Conservation (phyloP, 2,888 invertebrate species). For the Troides oblongomaculatus region DNA sequence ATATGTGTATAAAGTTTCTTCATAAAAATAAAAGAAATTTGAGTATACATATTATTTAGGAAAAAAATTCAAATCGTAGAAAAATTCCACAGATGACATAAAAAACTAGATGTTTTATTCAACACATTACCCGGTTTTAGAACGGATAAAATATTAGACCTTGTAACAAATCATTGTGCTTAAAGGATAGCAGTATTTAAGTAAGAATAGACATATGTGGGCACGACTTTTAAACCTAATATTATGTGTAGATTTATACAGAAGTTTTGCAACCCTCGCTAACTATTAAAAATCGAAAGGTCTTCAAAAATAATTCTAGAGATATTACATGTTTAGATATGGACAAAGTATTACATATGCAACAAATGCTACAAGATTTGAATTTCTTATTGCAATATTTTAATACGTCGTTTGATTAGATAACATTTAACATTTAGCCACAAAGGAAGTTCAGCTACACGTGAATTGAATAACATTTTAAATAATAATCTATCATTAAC, state of each 20-base stretch:
- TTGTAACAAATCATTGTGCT: slow-evolving; percentile 29
- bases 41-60: neutral
- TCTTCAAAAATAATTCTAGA: neutral
- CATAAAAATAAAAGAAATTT: slow-evolving; percentile 1
- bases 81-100: slow-evolving; percentile 4
- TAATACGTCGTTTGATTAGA: neutral
- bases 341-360: neutral
- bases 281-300: neutral
- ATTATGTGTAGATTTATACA: neutral
- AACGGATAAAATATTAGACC: slow-evolving; percentile 24
- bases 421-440: slow-evolving; percentile 2
- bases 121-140: slow-evolving; percentile 23
- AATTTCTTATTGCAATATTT: neutral
- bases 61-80: slow-evolving; percentile 2
- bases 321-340: neutral
- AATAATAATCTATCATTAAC: neutral
- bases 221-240: neutral
- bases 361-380: neutral
- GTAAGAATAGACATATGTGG: slow-evolving; percentile 15
- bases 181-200: slow-evolving; percentile 8
- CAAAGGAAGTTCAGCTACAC: neutral
- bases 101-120: slow-evolving; percentile 20
- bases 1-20: too few relatives aligned
- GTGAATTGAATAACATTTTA: neutral
- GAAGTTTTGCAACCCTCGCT: neutral